Evolutionary conservation across 2,888 invertebrate genomes (phyloP).

Genomic region (Halictus quadricinctus): DNA sequence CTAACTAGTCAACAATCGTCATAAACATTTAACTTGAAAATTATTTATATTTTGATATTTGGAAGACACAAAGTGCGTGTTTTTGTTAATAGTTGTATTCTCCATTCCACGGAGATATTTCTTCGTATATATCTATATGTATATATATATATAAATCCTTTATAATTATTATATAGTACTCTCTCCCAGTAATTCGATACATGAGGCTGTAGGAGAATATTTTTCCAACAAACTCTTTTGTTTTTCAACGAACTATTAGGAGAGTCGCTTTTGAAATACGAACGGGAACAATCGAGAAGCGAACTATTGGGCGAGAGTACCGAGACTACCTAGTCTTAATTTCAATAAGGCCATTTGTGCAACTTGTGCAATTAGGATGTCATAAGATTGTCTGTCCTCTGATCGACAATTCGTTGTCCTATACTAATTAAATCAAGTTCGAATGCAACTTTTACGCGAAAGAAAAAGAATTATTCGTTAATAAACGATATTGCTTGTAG

Average conservation of each 20-base stretch:
- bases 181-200: neutral
- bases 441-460: conserved; percentile 14
- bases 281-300: neutral
- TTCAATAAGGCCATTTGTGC: conserved; percentile 63
- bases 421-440: conserved; percentile 15
- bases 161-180: conserved; percentile 20
- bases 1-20: conserved; percentile 61
- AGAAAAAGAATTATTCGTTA: conserved; percentile 24
- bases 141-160: conserved; percentile 14
- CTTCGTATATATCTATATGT: conserved; percentile 31
- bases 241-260: no score
- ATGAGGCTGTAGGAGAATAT: neutral
- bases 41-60: conserved; percentile 58
- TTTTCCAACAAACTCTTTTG: neutral
- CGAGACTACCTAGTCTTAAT: conserved; percentile 19
- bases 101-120: conserved; percentile 42
- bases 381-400: conserved; percentile 16
- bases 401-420: conserved; percentile 13
- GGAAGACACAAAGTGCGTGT: conserved; percentile 65
- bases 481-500: conserved; percentile 45
- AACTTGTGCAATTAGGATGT: conserved; percentile 42
- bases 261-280: neutral
- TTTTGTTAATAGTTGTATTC: conserved; percentile 44
- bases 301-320: neutral
- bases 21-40: conserved; percentile 52